Percentiles rank a stretch among this genome's conserved stretches.
These are phyloP conservation scores for Mycalesis mineus DNA, from an alignment of 2,888 invertebrate genomes.

Conservation along the genomic window DNA sequence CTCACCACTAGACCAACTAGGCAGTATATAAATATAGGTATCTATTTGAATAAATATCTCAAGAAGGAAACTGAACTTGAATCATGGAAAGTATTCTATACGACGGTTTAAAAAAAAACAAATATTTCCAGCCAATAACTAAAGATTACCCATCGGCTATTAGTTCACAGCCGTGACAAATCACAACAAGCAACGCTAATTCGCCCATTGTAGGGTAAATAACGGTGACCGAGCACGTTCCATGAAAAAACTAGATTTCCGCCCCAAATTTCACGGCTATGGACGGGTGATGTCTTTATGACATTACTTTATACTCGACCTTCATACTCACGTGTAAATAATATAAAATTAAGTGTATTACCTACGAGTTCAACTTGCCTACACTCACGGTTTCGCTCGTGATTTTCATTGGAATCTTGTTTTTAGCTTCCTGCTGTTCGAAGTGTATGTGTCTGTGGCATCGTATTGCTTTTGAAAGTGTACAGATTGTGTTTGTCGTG, in stretches of 20 bases:
- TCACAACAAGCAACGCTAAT: slow-evolving; percentile 27
- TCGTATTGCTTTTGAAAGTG: too few relatives aligned
- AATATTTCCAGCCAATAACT: slow-evolving; percentile 30
- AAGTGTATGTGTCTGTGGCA: too few relatives aligned
- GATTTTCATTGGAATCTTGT: too few relatives aligned
- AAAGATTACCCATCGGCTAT: slow-evolving; percentile 17
- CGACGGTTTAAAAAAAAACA: background rate
- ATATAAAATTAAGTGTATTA: background rate
- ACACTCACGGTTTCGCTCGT: too few relatives aligned
- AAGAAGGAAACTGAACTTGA: too few relatives aligned
- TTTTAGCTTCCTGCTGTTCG: too few relatives aligned
- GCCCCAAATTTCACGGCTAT: slow-evolving; percentile 58
- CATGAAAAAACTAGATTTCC: slow-evolving; percentile 54
- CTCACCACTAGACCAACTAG: too few relatives aligned
- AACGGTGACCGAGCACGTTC: slow-evolving; percentile 29
- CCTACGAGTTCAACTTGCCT: too few relatives aligned
- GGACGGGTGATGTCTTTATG: slow-evolving; percentile 31
- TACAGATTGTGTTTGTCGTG: too few relatives aligned
- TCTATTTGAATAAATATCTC: too few relatives aligned
- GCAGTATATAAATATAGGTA: too few relatives aligned
- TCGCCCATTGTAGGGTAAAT: slow-evolving; percentile 29
- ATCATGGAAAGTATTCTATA: too few relatives aligned
- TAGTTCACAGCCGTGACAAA: slow-evolving; percentile 23
- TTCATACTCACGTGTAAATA: slow-evolving; percentile 12
- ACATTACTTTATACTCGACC: slow-evolving; percentile 17